Percentiles rank a stretch among this genome's conserved stretches.
phyloP scores from a whole-genome alignment of 2,113 vertebrate genomes.

The Peromyscus leucopus region DNA sequence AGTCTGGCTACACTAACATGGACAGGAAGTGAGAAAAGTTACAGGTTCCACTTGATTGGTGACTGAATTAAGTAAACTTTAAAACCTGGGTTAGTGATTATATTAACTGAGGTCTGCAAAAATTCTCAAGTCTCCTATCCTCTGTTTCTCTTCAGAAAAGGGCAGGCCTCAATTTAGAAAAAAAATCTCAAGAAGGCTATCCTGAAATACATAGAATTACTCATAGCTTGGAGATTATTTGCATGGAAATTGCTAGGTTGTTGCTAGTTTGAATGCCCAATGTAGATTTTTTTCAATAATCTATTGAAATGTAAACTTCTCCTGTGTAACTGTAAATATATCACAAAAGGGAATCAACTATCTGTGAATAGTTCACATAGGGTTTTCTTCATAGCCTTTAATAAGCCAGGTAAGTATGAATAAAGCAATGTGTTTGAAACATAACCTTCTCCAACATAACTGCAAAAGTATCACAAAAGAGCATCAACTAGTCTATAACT shows the following conservation, averaged over 20 bases:
- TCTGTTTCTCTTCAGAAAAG: background rate
- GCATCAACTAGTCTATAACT: background rate
- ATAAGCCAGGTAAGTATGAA: no score
- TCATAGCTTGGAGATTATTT: background rate
- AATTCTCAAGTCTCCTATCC: background rate
- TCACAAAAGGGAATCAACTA: background rate
- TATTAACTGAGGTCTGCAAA: background rate
- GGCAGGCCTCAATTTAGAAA: background rate
- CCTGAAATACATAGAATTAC: background rate
- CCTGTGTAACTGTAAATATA: background rate
- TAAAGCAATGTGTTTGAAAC: background rate
- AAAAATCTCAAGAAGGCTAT: background rate
- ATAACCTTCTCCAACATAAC: background rate
- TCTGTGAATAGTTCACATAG: background rate
- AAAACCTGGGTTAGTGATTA: background rate
- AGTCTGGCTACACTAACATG: background rate
- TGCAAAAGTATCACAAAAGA: background rate
- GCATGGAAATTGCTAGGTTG: background rate
- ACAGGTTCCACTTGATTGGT: background rate
- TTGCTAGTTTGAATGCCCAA: slow-evolving; percentile 25
- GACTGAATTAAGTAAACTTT: background rate
- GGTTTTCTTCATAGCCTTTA: no score
- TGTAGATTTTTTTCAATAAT: background rate
- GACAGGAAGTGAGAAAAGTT: background rate
- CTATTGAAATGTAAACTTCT: background rate